Base-by-base conservation (phyloP, 2,888 invertebrate species). In the Podabrus alpinus region DNA sequence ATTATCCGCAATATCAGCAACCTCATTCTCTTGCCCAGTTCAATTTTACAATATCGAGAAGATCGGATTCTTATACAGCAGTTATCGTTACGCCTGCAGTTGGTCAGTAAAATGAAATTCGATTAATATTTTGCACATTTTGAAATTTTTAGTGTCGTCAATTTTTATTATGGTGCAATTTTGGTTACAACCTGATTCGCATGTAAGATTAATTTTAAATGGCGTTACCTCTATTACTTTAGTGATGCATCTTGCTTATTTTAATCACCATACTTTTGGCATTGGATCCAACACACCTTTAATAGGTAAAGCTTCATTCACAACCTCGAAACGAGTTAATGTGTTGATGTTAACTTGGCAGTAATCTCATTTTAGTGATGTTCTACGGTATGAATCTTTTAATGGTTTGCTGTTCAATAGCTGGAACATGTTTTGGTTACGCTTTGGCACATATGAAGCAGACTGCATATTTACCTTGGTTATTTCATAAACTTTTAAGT, bases 131-230 rank as follows among this genome's bases (percentile, higher is more conserved):
- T n/a, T 5, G n/a, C 24, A 67, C 16, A 62, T 67, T 67, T 19
- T 15, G 74, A 69, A 59, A 59, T 77, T 84, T 85, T 79, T 86
- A 88, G 92, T 91, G 71, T 89, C 92, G 70, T 88, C 92, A 3
- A 82, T 92, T 10, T 82, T 93, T 81, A 91, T 90, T 0, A 85
- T 93, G 64, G 85, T 90, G n/a, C 88, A 88, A 1, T 93, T 93
- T 84, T 92, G 92, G 91, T 81, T 93, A 68, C 92, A 92, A 1
- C 91, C 92, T 0, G 90, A 91, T 80, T 89, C 92, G 80, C 91
- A 91, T 15, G 92, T 92, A 83, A 92, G 92, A 84, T 88, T 93
- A 16, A 84, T 91, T 15, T 83, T 92, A 16, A 91, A 91, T 79
- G 90, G 91, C 9, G 87, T 90, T 68, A 90, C 90, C 10, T 88